Conservation (phyloP, 2,113 vertebrate genomes). For the Silurus asotus region DNA sequence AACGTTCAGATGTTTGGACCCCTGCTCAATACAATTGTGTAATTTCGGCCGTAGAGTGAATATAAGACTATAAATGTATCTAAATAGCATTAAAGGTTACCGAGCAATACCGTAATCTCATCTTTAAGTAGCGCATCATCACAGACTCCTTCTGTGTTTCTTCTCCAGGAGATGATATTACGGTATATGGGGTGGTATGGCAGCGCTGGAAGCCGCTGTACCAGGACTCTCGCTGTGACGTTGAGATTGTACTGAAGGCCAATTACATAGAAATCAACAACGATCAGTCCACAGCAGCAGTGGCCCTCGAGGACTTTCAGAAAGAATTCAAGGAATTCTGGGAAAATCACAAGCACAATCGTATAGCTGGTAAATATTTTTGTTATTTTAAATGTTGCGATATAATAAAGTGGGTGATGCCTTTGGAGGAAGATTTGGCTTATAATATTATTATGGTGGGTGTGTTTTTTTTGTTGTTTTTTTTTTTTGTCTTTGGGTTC, state of each 20-base stretch:
- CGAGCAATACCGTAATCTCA: background rate
- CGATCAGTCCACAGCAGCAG: constrained; percentile 76
- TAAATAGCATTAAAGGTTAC: background rate
- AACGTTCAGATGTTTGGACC: too few species aligned
- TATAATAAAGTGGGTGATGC: too few species aligned
- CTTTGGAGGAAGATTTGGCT: too few species aligned
- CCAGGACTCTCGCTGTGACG: constrained; percentile 79
- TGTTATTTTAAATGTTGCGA: too few species aligned
- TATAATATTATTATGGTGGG: too few species aligned
- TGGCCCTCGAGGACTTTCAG: constrained; percentile 81
- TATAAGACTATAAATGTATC: background rate
- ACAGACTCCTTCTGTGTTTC: background rate
- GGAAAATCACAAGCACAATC: constrained; percentile 77
- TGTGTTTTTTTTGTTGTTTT: too few species aligned
- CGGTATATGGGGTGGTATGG: constrained; percentile 88
- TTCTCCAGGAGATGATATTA: constrained; percentile 88
- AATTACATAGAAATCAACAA: constrained; percentile 94
- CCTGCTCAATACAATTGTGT: background rate
- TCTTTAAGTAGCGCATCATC: background rate
- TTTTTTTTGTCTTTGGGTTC: too few species aligned
- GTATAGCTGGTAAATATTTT: constrained; percentile 78
- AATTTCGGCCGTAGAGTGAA: background rate
- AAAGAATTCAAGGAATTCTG: constrained; percentile 92
- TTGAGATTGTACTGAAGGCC: constrained; percentile 91
- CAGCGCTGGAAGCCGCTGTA: constrained; percentile 90